phyloP scores from a whole-genome alignment of 92 coral and sea anemone species.

The Phymanthus crucifer region DNA sequence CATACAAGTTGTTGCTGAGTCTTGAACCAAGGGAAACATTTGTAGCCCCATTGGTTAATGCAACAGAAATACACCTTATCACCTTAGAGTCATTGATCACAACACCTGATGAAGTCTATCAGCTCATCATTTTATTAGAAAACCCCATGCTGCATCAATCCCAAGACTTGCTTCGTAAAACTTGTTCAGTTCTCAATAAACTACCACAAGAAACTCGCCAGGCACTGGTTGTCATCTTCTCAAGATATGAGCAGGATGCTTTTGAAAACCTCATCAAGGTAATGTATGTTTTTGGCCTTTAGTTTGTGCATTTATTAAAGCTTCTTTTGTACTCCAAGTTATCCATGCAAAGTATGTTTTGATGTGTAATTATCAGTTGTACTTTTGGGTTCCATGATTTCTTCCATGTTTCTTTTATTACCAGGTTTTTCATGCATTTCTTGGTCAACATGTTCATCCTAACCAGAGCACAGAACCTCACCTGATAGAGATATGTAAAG shows the following conservation, averaged over 20 bases:
- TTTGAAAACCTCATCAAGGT: constrained; percentile 75
- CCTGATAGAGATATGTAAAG: constrained; percentile 68
- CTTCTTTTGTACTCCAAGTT: too few relatives aligned
- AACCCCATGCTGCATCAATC: constrained; percentile 79
- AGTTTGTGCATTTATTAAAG: neutral
- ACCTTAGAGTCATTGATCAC: constrained; percentile 63
- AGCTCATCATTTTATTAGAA: constrained; percentile 75
- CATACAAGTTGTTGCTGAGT: constrained; percentile 67
- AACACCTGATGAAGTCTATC: constrained; percentile 69
- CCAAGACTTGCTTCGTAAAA: constrained; percentile 70
- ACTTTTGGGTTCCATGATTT: too few relatives aligned
- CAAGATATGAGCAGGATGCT: constrained; percentile 36
- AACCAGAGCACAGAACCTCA: constrained; percentile 72
- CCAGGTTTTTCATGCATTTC: constrained; percentile 74
- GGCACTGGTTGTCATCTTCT: constrained; percentile 54
- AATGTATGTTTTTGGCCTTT: neutral
- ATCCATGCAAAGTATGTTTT: too few relatives aligned
- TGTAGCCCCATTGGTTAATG: constrained; percentile 66
- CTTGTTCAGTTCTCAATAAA: constrained; percentile 65
- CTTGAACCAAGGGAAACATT: constrained; percentile 80
- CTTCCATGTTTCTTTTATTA: neutral
- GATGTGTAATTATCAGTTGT: too few relatives aligned
- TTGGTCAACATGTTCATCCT: constrained; percentile 69
- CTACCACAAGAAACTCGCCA: constrained; percentile 56
- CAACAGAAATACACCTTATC: constrained; percentile 86